Evolutionary conservation across 1,140 invertebrate species (phyloP), one percentile per base, ranked within the genome.

Genomic region (Saccostrea echinata): DNA sequence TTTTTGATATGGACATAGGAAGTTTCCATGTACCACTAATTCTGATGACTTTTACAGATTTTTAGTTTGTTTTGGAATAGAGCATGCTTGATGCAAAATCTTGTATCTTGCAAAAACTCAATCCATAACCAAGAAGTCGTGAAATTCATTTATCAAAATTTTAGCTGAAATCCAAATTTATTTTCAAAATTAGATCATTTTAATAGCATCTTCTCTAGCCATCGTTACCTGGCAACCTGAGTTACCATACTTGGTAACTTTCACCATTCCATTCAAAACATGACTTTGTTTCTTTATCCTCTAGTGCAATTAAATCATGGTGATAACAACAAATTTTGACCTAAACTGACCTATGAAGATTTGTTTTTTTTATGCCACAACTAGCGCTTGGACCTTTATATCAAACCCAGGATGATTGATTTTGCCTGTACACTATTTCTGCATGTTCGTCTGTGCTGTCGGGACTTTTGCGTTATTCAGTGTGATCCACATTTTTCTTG

Each of bases 391-490:
- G 68, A 76, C 68, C 27, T 76, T 30, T 27, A 24, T 30, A 76
- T 76, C 68, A 27, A 12, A 33, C 13, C 30, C 16, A 30, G 68
- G 13, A 30, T 76, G 68, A 76, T 76, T 33, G 30, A 76, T 76
- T 76, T 76, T 76, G 18, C 68, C 68, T 27, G 27, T 16, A 76
- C 68, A 33, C 9, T 16, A 27, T 76, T 76, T 43, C 27, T 76
- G n/a, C n/a, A n/a, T n/a, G 68, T 76, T 76, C 68, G 30, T 76
- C 68, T 27, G 68, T 76, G 68, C 27, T 76, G 68, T 76, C 16
- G 68, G 68, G 68, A 30, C 68, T 30, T 16, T 33, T 16, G 13
- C 68, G 68, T 24, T 76, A 76, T 76, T 76, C 68, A 76, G 68
- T 18, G 9, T 12, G 68, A 76, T 30, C 68, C 27, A 76, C 13